Base-by-base conservation (phyloP, 2,113 vertebrate species). In the Percina caprodes region DNA sequence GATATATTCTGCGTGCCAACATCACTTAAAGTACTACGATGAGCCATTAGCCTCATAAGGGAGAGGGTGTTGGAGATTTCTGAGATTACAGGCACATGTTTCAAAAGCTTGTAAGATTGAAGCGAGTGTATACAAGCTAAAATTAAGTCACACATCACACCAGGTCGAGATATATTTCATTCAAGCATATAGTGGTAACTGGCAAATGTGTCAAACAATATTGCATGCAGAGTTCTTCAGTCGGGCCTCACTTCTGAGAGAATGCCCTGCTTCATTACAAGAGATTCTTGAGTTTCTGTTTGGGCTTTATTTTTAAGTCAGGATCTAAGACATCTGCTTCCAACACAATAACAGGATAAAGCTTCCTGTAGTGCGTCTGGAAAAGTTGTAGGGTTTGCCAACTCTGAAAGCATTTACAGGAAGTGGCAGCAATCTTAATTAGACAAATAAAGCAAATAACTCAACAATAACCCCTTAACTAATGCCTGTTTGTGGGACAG, bases 291-390 rank as follows among this genome's bases (percentile, higher is more conserved):
- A 49, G 26, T 66, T 65, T 42, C 30, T 71, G 48, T 48, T 26
- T 21, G 2, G 6, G 56, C 59, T 75, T 82, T 78, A 62, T 54
- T 67, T 72, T 35, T 48, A 79, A 67, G 63, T 75, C 75, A 46
- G 33, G 74, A 85, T 75, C 82, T 67, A 21, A 77, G 61, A 69
- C 65, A 74, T 79, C 48, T 42, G 30, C 62, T 54, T 69, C 45
- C 5, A 74, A 62, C 90, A 87, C 88, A 90, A 92, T 90, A 89
- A 86, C 85, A 91, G 87, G 88, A 92, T 66, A 24, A 73, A 48
- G 56, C 80, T 65, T 76, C 82, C 79, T 67, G 56, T 39, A n/a
- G 83, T 39, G 68, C 11, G 7, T 77, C 71, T 71, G 58, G 59
- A 79, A 69, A 72, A 51, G 46, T 51, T 68, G 68, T 76, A 24